Percentiles rank a stretch among this genome's conserved stretches.
phyloP scores from a whole-genome alignment of 2,888 invertebrate species.

The Macrosoma leucophasiata region DNA sequence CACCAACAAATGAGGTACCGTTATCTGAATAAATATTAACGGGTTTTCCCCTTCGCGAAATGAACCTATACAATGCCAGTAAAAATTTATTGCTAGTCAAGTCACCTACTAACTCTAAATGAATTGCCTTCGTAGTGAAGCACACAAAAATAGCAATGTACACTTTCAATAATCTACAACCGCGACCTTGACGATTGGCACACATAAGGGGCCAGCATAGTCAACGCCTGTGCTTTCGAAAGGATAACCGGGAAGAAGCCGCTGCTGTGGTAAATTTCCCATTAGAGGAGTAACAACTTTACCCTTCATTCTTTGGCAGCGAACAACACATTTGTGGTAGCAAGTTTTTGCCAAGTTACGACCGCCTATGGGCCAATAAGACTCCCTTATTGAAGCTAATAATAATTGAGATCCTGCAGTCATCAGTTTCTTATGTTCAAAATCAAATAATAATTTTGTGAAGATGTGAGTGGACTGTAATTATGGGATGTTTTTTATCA shows the following conservation, averaged over 20 bases:
- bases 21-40: slow-evolving; percentile 23
- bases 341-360: slow-evolving; percentile 21
- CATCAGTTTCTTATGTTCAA: slow-evolving; percentile 15
- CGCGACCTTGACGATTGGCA: slow-evolving; percentile 17
- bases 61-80: slow-evolving; percentile 23
- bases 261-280: slow-evolving; percentile 25
- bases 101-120: slow-evolving; percentile 24
- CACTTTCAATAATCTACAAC: slow-evolving; percentile 19
- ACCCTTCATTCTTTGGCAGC: slow-evolving; percentile 23
- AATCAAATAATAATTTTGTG: slow-evolving; percentile 18
- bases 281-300: slow-evolving; percentile 20
- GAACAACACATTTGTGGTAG: slow-evolving; percentile 19
- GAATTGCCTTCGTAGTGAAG: slow-evolving; percentile 22
- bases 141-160: slow-evolving; percentile 23
- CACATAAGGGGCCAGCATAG: slow-evolving; percentile 23
- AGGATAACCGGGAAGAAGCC: slow-evolving; percentile 14
- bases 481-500: slow-evolving; percentile 29
- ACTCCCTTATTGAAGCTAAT: slow-evolving; percentile 11
- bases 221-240: slow-evolving; percentile 18
- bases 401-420: slow-evolving; percentile 27
- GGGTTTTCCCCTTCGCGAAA: slow-evolving; percentile 17
- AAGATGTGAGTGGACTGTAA: slow-evolving; percentile 28
- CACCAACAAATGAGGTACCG: slow-evolving; percentile 26
- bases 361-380: slow-evolving; percentile 14
- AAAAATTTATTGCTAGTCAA: slow-evolving; percentile 24